Conservation (phyloP, 2,113 vertebrate species). For the Noturus placidus region DNA sequence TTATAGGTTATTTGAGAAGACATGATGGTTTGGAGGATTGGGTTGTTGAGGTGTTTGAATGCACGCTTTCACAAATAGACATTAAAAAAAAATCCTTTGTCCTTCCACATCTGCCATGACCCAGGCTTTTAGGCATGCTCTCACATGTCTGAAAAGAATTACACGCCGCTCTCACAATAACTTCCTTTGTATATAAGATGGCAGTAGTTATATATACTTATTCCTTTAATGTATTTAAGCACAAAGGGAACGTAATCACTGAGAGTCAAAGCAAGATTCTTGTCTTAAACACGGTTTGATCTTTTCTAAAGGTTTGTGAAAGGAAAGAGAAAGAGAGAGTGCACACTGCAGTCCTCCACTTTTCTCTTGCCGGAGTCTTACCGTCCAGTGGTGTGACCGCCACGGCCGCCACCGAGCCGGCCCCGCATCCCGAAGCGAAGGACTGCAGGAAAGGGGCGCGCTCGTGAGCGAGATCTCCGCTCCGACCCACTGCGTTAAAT, state of each 20-base stretch:
- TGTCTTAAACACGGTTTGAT: not conserved
- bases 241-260: not conserved
- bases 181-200: not conserved
- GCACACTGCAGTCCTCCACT: not conserved
- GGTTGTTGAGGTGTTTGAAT: not conserved
- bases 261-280: not conserved
- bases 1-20: not conserved
- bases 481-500: slow-evolving; percentile 72
- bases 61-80: not conserved
- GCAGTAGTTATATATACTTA: not conserved
- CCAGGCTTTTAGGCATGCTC: not conserved
- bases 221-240: not conserved
- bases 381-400: slow-evolving; percentile 82
- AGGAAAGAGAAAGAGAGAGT: not conserved
- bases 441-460: slow-evolving; percentile 77
- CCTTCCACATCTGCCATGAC: not conserved
- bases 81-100: not conserved
- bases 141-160: not conserved
- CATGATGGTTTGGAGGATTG: not conserved
- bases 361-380: slow-evolving; percentile 48
- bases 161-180: not conserved
- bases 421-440: slow-evolving; percentile 70
- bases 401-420: slow-evolving; percentile 76
- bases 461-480: slow-evolving; percentile 49
- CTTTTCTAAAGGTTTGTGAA: not conserved